phyloP scores from a whole-genome alignment of 2,113 vertebrate species.

The Crotalus viridis region DNA sequence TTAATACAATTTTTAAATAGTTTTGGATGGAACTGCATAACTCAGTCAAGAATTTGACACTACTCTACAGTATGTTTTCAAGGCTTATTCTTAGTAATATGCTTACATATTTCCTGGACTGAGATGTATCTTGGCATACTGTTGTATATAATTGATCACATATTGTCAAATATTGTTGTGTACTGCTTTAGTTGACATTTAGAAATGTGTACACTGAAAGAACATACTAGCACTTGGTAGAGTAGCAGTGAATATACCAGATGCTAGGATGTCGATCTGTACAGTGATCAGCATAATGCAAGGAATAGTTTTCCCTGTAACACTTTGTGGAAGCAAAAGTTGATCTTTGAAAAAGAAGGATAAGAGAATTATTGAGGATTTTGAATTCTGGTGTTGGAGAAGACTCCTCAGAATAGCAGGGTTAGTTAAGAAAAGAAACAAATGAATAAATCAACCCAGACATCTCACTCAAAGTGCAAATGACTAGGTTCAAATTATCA shows the following conservation, averaged over 20 bases:
- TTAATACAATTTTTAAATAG: conserved; percentile 28
- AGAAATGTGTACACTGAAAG: neutral
- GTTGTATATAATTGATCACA: neutral
- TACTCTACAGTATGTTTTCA: neutral
- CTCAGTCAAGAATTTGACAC: neutral
- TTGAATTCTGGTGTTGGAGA: neutral
- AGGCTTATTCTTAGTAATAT: neutral
- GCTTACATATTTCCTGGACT: neutral
- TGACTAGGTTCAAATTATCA: neutral
- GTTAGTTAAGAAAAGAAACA: neutral
- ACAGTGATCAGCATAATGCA: neutral
- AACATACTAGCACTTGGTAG: neutral
- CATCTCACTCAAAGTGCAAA: neutral
- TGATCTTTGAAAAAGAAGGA: neutral
- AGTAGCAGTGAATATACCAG: neutral
- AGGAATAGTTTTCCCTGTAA: neutral
- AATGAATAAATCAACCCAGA: neutral
- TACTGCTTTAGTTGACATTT: neutral
- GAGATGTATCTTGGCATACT: too few relatives aligned
- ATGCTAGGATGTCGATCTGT: neutral
- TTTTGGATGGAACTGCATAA: neutral
- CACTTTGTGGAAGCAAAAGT: neutral
- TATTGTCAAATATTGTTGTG: neutral
- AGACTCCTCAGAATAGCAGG: neutral
- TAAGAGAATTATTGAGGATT: neutral